Percentiles rank a stretch among this genome's conserved stretches.
Conservation (phyloP, 2,113 vertebrate genomes). For the Melierax canorus region DNA sequence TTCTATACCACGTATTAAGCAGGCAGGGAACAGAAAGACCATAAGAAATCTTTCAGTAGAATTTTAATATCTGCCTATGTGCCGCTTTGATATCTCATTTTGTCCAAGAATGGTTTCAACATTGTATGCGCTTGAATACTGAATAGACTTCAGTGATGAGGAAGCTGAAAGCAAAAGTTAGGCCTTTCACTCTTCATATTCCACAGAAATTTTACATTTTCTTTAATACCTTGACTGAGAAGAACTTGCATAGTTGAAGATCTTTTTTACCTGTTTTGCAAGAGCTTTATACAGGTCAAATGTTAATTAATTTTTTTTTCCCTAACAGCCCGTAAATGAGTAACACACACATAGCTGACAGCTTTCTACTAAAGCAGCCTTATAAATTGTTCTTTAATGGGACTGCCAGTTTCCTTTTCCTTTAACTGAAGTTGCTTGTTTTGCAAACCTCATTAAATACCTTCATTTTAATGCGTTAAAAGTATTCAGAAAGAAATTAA, state of each 20-base stretch:
- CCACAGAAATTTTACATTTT: neutral
- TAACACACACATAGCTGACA: neutral
- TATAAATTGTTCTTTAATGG: neutral
- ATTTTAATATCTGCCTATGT: neutral
- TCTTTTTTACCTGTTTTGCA: neutral
- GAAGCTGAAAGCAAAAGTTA: neutral
- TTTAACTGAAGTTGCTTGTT: neutral
- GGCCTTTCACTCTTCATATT: neutral
- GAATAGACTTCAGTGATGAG: neutral
- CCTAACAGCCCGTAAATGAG: neutral
- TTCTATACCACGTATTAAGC: neutral
- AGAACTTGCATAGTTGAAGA: neutral
- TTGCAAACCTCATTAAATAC: neutral
- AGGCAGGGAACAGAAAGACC: neutral
- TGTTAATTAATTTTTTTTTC: neutral
- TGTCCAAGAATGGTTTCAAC: neutral
- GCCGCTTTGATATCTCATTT: neutral
- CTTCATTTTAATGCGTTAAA: neutral
- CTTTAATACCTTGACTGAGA: neutral
- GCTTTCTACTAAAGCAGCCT: neutral
- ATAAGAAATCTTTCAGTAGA: neutral
- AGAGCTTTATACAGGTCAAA: neutral
- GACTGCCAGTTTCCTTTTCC: neutral
- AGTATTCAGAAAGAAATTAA: neutral
- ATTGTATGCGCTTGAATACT: neutral